These are phyloP conservation scores for Corythornis cristatus DNA, from an alignment of 2,113 vertebrate species.

Conservation along the genomic window DNA sequence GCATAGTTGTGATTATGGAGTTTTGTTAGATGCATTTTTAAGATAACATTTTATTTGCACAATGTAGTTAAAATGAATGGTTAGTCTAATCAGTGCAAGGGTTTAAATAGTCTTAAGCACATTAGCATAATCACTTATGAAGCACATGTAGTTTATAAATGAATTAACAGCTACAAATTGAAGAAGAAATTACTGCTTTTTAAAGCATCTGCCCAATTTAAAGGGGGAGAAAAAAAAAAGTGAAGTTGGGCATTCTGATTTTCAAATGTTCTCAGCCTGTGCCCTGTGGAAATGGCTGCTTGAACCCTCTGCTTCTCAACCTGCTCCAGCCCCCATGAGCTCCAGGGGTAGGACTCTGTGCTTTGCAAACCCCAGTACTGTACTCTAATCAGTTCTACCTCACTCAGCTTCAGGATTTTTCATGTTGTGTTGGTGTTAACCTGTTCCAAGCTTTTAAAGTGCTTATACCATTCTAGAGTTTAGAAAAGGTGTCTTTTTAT, in stretches of 20 bases:
- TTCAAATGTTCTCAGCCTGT: not conserved
- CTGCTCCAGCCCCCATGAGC: not conserved
- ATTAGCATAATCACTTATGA: constrained; percentile 53
- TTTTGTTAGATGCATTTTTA: constrained; percentile 53
- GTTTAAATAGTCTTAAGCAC: constrained; percentile 48
- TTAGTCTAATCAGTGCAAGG: constrained; percentile 21
- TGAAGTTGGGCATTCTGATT: not conserved
- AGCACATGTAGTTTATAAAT: constrained; percentile 54
- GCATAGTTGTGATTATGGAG: constrained; percentile 51
- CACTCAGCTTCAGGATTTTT: not conserved
- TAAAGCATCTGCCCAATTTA: not conserved
- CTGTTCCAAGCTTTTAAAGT: not conserved
- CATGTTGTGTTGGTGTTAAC: not conserved
- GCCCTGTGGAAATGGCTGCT: not conserved
- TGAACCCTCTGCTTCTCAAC: not conserved
- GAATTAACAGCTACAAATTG: constrained; percentile 41
- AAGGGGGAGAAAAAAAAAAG: not conserved
- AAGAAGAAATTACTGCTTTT: constrained; percentile 40
- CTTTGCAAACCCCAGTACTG: not conserved
- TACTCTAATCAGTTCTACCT: not conserved
- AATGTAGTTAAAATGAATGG: constrained; percentile 53
- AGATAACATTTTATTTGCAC: constrained; percentile 67
- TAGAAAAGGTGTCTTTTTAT: not conserved
- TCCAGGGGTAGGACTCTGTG: not conserved
- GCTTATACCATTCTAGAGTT: not conserved